Conservation (phyloP, 2,113 vertebrate species). For the Peromyscus polionotus region DNA sequence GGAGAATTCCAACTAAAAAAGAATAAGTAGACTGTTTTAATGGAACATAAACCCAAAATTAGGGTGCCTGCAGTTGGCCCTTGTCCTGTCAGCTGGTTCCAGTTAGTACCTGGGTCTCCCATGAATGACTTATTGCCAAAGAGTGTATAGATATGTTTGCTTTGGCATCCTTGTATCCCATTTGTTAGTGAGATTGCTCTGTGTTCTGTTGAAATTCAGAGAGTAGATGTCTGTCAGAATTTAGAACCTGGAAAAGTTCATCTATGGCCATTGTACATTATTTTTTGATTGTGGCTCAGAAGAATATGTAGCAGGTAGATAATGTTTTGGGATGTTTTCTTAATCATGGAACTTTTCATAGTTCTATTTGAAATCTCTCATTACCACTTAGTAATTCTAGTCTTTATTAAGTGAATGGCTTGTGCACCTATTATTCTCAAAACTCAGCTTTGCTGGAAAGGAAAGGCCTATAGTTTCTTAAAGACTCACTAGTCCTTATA, state of each 20-base stretch:
- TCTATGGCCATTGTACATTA: background rate
- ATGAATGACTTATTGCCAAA: constrained; percentile 67
- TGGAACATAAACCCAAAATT: constrained; percentile 60
- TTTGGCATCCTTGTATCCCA: constrained; percentile 48
- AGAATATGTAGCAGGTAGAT: constrained; percentile 57
- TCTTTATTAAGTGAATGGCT: constrained; percentile 62
- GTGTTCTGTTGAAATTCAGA: constrained; percentile 74
- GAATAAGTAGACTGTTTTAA: constrained; percentile 62
- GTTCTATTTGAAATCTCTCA: constrained; percentile 64
- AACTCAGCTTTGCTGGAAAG: constrained; percentile 62
- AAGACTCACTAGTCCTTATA: constrained; percentile 68
- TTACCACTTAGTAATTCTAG: constrained; percentile 62
- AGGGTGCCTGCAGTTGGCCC: constrained; percentile 40
- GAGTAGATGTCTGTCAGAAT: constrained; percentile 56
- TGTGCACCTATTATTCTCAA: constrained; percentile 62
- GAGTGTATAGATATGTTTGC: constrained; percentile 55
- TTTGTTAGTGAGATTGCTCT: constrained; percentile 22
- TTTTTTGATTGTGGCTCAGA: constrained; percentile 68
- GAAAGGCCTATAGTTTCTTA: constrained; percentile 66
- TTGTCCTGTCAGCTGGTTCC: background rate
- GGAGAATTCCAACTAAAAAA: constrained; percentile 64
- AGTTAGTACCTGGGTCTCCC: constrained; percentile 61
- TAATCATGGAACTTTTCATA: constrained; percentile 59
- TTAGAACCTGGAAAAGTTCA: background rate
- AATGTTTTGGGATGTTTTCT: constrained; percentile 58